These are phyloP conservation scores for Drosophila gaucha DNA, from an alignment of 2,888 invertebrate species.

Conservation along the genomic window DNA sequence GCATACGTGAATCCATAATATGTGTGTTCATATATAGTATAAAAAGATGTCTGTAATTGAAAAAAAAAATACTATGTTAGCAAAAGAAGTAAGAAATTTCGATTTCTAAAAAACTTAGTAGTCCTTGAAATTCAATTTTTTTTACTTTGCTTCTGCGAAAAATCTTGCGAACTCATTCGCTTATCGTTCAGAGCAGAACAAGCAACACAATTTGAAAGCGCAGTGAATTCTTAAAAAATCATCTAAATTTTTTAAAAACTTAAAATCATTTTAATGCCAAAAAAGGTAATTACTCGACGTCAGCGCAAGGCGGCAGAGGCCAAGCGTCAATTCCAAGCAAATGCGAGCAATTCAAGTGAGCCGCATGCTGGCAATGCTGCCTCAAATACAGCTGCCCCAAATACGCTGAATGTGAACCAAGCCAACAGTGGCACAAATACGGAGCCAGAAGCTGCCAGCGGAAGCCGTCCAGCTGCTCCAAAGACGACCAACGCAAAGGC, in stretches of 20 bases:
- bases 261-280: constrained; percentile 43
- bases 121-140: background rate
- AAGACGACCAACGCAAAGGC: background rate
- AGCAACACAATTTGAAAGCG: background rate
- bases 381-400: background rate
- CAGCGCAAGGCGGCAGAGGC: constrained; percentile 61
- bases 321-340: background rate
- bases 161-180: background rate
- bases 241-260: constrained; percentile 5
- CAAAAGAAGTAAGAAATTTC: too few species aligned
- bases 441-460: background rate
- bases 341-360: background rate
- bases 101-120: background rate
- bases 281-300: constrained; percentile 65
- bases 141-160: background rate
- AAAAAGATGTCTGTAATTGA: constrained; percentile 14
- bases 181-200: background rate
- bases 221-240: too few species aligned
- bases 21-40: constrained; percentile 11
- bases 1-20: constrained; percentile 83
- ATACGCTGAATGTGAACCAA: background rate
- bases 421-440: background rate
- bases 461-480: background rate
- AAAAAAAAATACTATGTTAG: background rate
- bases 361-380: too few species aligned